phyloP scores from a whole-genome alignment of 2,113 vertebrate genomes.

The Oxyruncus cristatus region DNA sequence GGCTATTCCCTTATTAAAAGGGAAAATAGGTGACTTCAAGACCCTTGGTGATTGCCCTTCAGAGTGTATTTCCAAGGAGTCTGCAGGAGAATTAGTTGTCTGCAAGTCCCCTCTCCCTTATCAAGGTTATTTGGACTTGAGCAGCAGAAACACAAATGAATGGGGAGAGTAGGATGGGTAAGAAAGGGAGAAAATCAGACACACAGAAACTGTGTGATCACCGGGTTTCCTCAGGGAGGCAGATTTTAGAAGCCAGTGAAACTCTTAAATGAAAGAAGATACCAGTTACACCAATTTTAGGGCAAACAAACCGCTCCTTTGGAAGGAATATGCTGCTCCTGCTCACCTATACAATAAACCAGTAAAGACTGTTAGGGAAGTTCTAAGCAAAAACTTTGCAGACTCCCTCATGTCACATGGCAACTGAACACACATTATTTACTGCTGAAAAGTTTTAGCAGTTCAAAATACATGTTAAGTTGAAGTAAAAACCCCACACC shows the following conservation, averaged over 20 bases:
- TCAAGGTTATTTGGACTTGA: background rate
- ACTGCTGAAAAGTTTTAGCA: background rate
- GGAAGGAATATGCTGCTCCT: background rate
- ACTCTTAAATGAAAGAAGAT: background rate
- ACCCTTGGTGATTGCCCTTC: background rate
- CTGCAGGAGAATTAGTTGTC: background rate
- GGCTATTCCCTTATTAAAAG: background rate
- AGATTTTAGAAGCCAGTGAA: background rate
- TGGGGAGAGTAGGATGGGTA: background rate
- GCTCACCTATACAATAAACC: background rate
- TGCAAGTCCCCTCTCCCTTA: background rate
- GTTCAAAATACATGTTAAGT: background rate
- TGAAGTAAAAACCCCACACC: background rate
- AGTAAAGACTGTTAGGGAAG: background rate
- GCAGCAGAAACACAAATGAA: background rate
- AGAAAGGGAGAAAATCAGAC: background rate
- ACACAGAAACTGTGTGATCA: background rate
- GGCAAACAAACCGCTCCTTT: background rate
- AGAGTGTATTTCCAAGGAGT: background rate
- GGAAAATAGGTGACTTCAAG: background rate
- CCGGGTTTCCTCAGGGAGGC: background rate
- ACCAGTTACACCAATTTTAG: background rate
- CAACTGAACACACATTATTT: background rate
- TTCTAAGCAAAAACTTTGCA: background rate
- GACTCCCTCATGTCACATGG: background rate